These are phyloP conservation scores for Hemicordylus capensis DNA, from an alignment of 2,113 vertebrate species.

Conservation along the genomic window DNA sequence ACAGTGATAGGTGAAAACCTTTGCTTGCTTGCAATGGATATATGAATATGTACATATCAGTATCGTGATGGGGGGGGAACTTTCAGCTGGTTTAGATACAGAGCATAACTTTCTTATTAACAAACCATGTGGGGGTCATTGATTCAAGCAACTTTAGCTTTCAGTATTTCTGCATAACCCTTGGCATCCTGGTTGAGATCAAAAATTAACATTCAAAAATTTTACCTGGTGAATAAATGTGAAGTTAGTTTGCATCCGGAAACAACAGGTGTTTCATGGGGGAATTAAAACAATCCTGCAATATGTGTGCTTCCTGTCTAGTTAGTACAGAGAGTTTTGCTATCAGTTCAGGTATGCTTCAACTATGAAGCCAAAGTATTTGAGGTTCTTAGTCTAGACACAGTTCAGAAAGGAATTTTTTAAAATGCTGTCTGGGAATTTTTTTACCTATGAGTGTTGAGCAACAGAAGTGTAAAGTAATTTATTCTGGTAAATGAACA, in stretches of 20 bases:
- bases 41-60: too few relatives aligned
- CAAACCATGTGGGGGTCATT: background rate
- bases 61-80: too few relatives aligned
- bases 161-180: background rate
- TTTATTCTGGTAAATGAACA: slow-evolving; percentile 59
- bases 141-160: background rate
- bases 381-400: slow-evolving; percentile 50
- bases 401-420: slow-evolving; percentile 46
- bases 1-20: too few relatives aligned
- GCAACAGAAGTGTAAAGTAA: slow-evolving; percentile 37
- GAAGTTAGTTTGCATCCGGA: slow-evolving; percentile 23
- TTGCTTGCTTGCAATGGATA: too few relatives aligned
- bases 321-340: background rate
- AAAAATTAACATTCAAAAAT: slow-evolving; percentile 21
- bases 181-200: slow-evolving; percentile 9
- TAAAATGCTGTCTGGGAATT: slow-evolving; percentile 52
- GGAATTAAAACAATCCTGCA: background rate
- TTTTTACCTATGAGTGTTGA: slow-evolving; percentile 27
- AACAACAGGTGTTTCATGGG: background rate
- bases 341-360: slow-evolving; percentile 19
- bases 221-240: background rate
- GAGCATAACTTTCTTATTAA: background rate
- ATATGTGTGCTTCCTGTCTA: background rate
- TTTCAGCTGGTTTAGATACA: background rate
- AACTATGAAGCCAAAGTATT: slow-evolving; percentile 14